phyloP scores from a whole-genome alignment of 2,888 invertebrate species.

The Diaphora mendica region DNA sequence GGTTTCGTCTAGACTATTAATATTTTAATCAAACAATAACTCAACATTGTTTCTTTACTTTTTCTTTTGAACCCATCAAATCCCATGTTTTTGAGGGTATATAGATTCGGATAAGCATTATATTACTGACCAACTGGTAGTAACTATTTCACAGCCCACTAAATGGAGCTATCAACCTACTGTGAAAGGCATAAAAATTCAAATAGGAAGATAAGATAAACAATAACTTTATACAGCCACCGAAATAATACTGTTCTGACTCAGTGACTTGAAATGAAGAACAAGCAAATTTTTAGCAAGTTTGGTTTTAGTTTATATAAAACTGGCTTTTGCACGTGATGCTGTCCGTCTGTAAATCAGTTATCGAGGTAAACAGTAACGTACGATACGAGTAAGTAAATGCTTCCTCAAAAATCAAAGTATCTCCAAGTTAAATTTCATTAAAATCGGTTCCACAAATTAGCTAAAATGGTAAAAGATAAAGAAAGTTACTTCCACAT shows the following conservation, averaged over 20 bases:
- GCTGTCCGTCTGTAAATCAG: too few species aligned
- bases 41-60: too few species aligned
- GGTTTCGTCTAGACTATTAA: too few species aligned
- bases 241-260: background rate
- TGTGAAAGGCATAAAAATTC: slow-evolving; percentile 17
- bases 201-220: slow-evolving; percentile 13
- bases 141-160: slow-evolving; percentile 24
- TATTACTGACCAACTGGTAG: slow-evolving; percentile 16
- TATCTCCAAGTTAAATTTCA: too few species aligned
- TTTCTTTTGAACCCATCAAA: background rate
- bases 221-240: background rate
- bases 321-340: background rate
- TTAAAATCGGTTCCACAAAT: background rate
- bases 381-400: too few species aligned
- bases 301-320: background rate
- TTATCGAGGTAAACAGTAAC: too few species aligned
- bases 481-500: background rate
- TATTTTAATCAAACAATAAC: too few species aligned
- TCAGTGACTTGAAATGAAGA: background rate
- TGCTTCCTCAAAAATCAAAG: too few species aligned
- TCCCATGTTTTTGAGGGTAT: too few species aligned
- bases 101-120: slow-evolving; percentile 7
- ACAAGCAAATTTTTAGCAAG: too few species aligned
- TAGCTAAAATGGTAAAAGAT: background rate
- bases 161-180: slow-evolving; percentile 13